A percentile compares a stretch with the other conserved stretches of the same genome.
These are phyloP conservation scores for Sesia apiformis DNA, from an alignment of 2,888 invertebrate species.

Conservation along the genomic window DNA sequence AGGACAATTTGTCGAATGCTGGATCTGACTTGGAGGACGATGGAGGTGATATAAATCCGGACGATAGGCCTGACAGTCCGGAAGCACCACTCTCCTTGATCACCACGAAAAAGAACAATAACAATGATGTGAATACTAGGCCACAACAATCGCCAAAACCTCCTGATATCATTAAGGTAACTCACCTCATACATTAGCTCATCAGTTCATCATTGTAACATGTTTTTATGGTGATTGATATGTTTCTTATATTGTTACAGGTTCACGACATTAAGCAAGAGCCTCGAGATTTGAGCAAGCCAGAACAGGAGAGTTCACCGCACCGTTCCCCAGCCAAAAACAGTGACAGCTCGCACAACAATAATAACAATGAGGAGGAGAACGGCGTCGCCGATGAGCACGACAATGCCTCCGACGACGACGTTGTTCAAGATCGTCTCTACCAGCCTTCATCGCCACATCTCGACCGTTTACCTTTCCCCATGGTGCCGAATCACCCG, in stretches of 20 bases:
- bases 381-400: slow-evolving; percentile 65
- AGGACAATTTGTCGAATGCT: slow-evolving; percentile 77
- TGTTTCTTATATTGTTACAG: slow-evolving; percentile 28
- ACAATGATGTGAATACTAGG: slow-evolving; percentile 61
- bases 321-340: slow-evolving; percentile 72
- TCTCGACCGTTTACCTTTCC: slow-evolving; percentile 77
- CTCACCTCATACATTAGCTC: not conserved
- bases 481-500: slow-evolving; percentile 86
- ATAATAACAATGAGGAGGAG: slow-evolving; percentile 62
- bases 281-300: slow-evolving; percentile 61
- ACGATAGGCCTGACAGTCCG: slow-evolving; percentile 77
- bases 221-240: no score
- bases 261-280: slow-evolving; percentile 73
- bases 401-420: slow-evolving; percentile 70
- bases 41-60: slow-evolving; percentile 66
- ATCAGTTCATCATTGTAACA: not conserved
- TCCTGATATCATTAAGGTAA: slow-evolving; percentile 69
- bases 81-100: slow-evolving; percentile 81
- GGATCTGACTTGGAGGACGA: slow-evolving; percentile 83
- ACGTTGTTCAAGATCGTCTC: slow-evolving; percentile 55
- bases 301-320: slow-evolving; percentile 54
- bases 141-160: slow-evolving; percentile 70
- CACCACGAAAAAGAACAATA: slow-evolving; percentile 72
- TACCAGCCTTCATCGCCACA: slow-evolving; percentile 56
- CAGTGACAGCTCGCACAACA: slow-evolving; percentile 68